Evolutionary conservation across 2,797 vertebrate species (phyloP).

Genomic region (Aplochiton taeniatus): DNA sequence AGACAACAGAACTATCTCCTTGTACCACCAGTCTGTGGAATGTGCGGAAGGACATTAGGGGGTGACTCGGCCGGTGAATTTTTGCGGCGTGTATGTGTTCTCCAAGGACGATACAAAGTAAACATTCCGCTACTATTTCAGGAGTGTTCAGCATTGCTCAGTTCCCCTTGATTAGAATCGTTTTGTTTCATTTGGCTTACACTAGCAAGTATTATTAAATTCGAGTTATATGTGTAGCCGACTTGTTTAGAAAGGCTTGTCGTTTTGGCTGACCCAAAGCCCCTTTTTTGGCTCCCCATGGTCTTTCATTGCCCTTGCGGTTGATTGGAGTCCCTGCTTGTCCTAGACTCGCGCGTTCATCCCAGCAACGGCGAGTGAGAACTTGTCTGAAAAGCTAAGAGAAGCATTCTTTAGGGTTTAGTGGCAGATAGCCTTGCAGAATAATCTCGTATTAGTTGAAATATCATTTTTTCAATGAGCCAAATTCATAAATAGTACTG

Average conservation of each 20-base stretch:
- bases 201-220: slow-evolving; percentile 23
- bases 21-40: slow-evolving; percentile 83
- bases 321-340: slow-evolving; percentile 49
- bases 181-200: slow-evolving; percentile 47
- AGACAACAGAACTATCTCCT: slow-evolving; percentile 71
- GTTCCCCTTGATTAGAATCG: slow-evolving; percentile 16
- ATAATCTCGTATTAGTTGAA: slow-evolving; percentile 12
- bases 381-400: slow-evolving; percentile 76
- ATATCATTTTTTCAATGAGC: not conserved
- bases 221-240: slow-evolving; percentile 13
- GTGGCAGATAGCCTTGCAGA: slow-evolving; percentile 50
- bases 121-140: slow-evolving; percentile 62
- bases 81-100: slow-evolving; percentile 69
- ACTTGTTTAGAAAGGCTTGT: slow-evolving; percentile 25
- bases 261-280: slow-evolving; percentile 53
- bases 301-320: slow-evolving; percentile 60
- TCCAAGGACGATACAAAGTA: slow-evolving; percentile 78
- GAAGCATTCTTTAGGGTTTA: slow-evolving; percentile 75
- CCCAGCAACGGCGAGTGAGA: slow-evolving; percentile 69
- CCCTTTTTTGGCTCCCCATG: slow-evolving; percentile 39
- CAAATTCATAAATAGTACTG: not conserved
- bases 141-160: slow-evolving; percentile 33
- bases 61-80: slow-evolving; percentile 62
- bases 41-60: slow-evolving; percentile 78
- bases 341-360: slow-evolving; percentile 40